Evolutionary conservation across 37 sponge, comb jelly and placozoan species (phyloP).

Genomic region (Agelas oroides): DNA sequence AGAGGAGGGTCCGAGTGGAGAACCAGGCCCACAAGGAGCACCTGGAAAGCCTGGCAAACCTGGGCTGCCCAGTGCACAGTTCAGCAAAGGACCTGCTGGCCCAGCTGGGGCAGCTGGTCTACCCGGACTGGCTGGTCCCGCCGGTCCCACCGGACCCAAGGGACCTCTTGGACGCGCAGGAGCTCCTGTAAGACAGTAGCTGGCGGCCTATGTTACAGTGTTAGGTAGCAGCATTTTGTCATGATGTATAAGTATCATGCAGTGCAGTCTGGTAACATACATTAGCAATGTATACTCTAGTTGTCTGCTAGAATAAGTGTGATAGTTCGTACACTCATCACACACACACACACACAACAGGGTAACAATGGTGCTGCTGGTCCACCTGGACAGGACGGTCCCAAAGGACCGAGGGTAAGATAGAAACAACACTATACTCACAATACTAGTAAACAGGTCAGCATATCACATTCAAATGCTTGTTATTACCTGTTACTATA

Average conservation of each 20-base stretch:
- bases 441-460: too few relatives aligned
- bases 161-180: slow-evolving; percentile 58
- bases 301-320: too few relatives aligned
- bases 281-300: too few relatives aligned
- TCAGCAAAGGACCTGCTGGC: slow-evolving; percentile 54
- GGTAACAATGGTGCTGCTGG: slow-evolving; percentile 67
- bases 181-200: slow-evolving; percentile 19
- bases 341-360: slow-evolving; percentile 11
- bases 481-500: too few relatives aligned
- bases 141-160: slow-evolving; percentile 48
- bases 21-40: slow-evolving; percentile 42
- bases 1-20: slow-evolving; percentile 43
- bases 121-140: slow-evolving; percentile 40
- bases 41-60: slow-evolving; percentile 59
- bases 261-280: background rate
- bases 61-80: slow-evolving; percentile 41
- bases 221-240: background rate
- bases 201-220: background rate
- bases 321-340: background rate
- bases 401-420: slow-evolving; percentile 40
- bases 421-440: too few relatives aligned
- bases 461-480: too few relatives aligned
- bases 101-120: slow-evolving; percentile 45
- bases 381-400: slow-evolving; percentile 69
- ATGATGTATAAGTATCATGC: background rate